Evolutionary conservation across 2,888 invertebrate species (phyloP), one percentile per base, ranked within the genome.

Genomic region (Epinotia nisella): DNA sequence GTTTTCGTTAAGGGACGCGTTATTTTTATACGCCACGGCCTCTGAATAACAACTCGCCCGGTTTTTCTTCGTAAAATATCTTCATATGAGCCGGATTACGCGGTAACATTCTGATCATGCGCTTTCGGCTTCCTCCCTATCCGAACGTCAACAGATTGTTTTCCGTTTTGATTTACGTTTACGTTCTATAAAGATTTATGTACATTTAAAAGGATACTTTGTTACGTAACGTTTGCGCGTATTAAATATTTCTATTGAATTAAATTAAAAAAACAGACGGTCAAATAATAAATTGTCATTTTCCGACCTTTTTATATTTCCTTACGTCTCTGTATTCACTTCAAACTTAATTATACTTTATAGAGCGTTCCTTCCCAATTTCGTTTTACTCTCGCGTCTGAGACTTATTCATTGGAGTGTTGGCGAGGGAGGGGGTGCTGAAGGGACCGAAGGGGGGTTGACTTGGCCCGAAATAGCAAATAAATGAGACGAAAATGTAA

Each of bases 401-500:
- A 90, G 92, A 91, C 89, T 93, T 93, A 91, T 92, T 92, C 92
- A 90, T 90, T 91, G 90, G 89, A 86, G 87, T 84, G 86, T 85
- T 83, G 87, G 85, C 83, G 82, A 79, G 76, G 77, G 85, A 81
- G 84, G 85, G 83, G 82, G 70, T 78, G 73, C 77, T 75, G 76
- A 78, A 76, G 81, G 79, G 78, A 77, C 66, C 77, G 76, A 71
- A 75, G 75, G 81, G 82, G 81, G 83, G 83, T 71, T 58, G 83
- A 83, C 84, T 82, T 87, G 85, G 89, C 91, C 89, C 92, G 91
- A 93, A 93, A 93, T 93, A 93, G 93, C 93, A 92, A 92, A 93
- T 93, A 93, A 93, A 93, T 93, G 93, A 93, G 93, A 92, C 93
- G 93, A 93, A 93, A 93, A 93, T 93, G 93, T 93, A 93, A 93